Base-by-base conservation (phyloP, 2,888 invertebrate species). In the Drosophila rellima region DNA sequence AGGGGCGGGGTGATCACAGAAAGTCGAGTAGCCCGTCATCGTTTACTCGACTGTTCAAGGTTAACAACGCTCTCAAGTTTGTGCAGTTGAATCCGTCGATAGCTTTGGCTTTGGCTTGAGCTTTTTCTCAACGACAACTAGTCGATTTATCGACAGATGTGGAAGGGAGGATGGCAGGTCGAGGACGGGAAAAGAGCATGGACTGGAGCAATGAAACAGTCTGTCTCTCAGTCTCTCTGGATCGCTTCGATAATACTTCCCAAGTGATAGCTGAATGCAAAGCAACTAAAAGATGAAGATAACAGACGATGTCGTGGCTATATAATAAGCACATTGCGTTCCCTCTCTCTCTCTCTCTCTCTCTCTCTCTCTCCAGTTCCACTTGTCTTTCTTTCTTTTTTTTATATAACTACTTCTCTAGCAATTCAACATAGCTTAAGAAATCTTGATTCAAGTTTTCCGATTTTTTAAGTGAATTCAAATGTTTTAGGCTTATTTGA, bases 51-150 rank as follows among this genome's bases (percentile, higher is more conserved):
- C 52, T 76, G 63, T 65, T 80, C 80, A 80, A 80, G 80, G 80
- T 80, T 80, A 80, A 78, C 79, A 79, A 66, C 77, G 73, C 65
- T 54, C 68, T 61, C 67, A 33, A 59, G 35, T 45, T 17, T 56
- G 44, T 56, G 56, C 56, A 42, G 20, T 55, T 18, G 0, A 42
- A 31, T 15, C 33, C n/a, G 45, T 56, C 48, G 26, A 35, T 61
- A 39, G 72, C 61, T 61, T 61, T 33, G 45, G 15, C 66, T 60
- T 56, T n/a, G n/a, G n/a, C n/a, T n/a, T n/a, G n/a, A n/a, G n/a
- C n/a, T 60, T 23, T 6, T 13, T 23, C 20, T 20, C 23, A 6
- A 23, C 35, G n/a, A 29, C 31, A 17, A 11, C 29, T 33, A 37
- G 17, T 48, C 67, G 67, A 26, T 26, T 26, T 26, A 26, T 26